Conservation (phyloP, 2,797 vertebrate genomes). For the Chrysocyon brachyurus region DNA sequence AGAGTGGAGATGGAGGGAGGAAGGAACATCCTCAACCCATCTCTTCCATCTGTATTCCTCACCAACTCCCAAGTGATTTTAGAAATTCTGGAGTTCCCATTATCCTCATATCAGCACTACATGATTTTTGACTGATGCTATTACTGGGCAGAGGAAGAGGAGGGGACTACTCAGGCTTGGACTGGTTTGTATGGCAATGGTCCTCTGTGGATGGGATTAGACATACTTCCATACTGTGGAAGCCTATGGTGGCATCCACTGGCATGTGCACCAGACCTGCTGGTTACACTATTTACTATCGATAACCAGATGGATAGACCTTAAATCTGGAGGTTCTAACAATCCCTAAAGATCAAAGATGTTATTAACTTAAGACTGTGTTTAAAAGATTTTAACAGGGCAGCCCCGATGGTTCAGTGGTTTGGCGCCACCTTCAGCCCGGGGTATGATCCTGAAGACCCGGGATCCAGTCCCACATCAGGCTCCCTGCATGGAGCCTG, state of each 20-base stretch:
- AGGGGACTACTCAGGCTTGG: not conserved
- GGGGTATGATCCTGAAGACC: too few relatives aligned
- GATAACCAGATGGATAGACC: not conserved
- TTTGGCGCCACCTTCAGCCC: too few relatives aligned
- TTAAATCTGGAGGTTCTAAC: not conserved
- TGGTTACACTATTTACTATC: not conserved
- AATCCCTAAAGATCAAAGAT: not conserved
- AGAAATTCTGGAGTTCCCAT: not conserved
- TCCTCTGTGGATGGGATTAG: not conserved
- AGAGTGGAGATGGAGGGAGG: not conserved
- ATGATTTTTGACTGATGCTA: not conserved
- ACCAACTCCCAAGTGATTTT: not conserved
- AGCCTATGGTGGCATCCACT: not conserved
- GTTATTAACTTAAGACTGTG: not conserved
- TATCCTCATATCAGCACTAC: not conserved
- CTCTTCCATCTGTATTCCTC: not conserved
- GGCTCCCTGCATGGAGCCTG: too few relatives aligned
- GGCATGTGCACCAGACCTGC: not conserved
- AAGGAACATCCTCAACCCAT: not conserved
- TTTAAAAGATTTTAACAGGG: not conserved
- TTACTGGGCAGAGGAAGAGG: not conserved
- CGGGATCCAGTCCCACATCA: too few relatives aligned
- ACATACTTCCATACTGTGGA: not conserved
- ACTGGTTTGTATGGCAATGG: not conserved
- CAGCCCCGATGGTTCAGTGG: too few relatives aligned